phyloP scores from a whole-genome alignment of 2,797 vertebrate genomes.

The Cynopterus sphinx region DNA sequence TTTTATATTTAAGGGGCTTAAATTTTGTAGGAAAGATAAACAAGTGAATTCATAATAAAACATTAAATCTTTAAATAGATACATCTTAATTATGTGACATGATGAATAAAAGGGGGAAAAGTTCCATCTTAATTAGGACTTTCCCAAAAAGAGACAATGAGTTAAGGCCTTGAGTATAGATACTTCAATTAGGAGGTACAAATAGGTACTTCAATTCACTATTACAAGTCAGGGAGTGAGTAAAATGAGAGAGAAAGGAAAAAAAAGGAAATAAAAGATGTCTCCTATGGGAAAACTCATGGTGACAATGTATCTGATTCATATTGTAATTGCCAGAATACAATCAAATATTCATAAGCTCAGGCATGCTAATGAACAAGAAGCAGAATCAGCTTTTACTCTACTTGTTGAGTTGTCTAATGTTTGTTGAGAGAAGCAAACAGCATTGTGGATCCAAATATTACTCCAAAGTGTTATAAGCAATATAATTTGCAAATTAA shows the following conservation, averaged over 20 bases:
- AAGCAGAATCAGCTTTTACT: constrained; percentile 49
- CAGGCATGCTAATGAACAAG: constrained; percentile 53
- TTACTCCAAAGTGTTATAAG: constrained; percentile 33
- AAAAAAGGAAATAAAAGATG: background rate
- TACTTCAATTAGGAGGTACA: background rate
- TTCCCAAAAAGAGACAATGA: background rate
- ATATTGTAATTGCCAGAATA: constrained; percentile 73
- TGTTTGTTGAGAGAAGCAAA: constrained; percentile 15
- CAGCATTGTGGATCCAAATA: constrained; percentile 12
- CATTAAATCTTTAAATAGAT: background rate
- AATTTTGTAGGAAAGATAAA: background rate
- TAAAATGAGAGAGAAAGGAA: background rate
- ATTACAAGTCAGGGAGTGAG: background rate
- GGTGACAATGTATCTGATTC: constrained; percentile 64
- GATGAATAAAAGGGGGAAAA: background rate
- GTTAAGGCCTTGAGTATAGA: background rate
- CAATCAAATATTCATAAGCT: constrained; percentile 56
- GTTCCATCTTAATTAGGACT: background rate
- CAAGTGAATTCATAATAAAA: background rate
- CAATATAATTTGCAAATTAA: background rate
- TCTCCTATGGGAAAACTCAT: constrained; percentile 72
- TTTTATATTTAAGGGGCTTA: background rate
- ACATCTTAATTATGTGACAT: background rate
- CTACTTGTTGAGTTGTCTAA: constrained; percentile 41
- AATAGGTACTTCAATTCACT: background rate